Evolutionary conservation across 2,113 vertebrate genomes (phyloP).

Genomic region (Pedionomus torquatus): DNA sequence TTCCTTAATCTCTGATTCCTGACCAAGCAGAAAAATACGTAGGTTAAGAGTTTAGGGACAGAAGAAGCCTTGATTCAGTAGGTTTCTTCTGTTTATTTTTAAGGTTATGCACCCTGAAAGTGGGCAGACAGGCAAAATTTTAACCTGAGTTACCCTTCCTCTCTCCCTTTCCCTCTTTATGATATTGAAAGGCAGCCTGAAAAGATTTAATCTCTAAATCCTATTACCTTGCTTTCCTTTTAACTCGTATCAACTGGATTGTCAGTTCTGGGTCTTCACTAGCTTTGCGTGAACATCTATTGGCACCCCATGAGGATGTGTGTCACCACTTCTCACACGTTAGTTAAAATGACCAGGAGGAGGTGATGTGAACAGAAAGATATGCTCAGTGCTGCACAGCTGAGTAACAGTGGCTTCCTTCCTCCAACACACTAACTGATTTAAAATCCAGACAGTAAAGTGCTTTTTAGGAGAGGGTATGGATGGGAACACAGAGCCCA

Average conservation of each 20-base stretch:
- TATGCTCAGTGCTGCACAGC: not conserved
- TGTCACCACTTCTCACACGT: rapidly evolving
- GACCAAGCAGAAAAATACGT: not conserved
- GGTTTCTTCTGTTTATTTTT: not conserved
- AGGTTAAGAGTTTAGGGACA: not conserved
- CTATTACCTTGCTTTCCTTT: not conserved
- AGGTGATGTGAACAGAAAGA: not conserved
- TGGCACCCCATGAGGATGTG: not conserved
- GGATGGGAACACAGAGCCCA: not conserved
- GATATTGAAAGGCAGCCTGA: not conserved
- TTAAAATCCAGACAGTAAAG: not conserved
- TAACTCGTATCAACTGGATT: not conserved
- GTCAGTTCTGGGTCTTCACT: not conserved
- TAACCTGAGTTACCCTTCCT: not conserved
- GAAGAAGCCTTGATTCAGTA: not conserved
- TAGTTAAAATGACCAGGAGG: not conserved
- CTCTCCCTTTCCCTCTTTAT: not conserved
- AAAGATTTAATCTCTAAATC: not conserved
- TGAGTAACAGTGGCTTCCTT: not conserved
- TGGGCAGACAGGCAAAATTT: not conserved
- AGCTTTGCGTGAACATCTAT: not conserved
- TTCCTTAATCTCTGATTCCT: not conserved
- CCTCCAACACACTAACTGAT: not conserved
- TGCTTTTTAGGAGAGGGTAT: not conserved
- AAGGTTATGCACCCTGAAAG: not conserved